A percentile compares a stretch with the other conserved stretches of the same genome.
phyloP scores from a whole-genome alignment of 2,888 invertebrate genomes.

The Ephialtes manifestator region DNA sequence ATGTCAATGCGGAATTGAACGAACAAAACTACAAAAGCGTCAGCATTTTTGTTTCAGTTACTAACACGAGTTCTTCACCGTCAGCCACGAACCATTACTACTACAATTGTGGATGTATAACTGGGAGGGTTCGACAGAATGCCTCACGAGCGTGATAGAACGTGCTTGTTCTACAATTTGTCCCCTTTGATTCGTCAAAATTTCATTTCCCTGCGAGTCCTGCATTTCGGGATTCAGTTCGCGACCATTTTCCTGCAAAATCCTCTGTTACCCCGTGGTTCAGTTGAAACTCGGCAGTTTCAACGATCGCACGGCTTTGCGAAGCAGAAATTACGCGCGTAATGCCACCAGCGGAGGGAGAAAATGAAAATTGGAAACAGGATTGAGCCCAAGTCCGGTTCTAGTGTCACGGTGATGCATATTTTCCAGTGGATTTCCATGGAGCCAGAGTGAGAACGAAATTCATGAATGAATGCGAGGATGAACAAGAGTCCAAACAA shows the following conservation, averaged over 20 bases:
- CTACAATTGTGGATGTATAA: conserved; percentile 41
- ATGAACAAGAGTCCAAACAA: conserved; percentile 15
- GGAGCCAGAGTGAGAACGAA: conserved; percentile 2
- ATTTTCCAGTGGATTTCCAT: conserved; percentile 11
- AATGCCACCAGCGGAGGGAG: conserved; percentile 42
- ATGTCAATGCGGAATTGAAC: conserved; percentile 51
- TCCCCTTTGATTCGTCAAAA: conserved; percentile 73
- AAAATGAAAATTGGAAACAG: conserved; percentile 54
- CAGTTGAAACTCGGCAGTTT: conserved; percentile 39
- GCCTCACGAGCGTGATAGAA: conserved; percentile 60
- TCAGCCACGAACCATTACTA: conserved; percentile 52
- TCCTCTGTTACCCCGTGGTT: conserved; percentile 27
- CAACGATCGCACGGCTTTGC: conserved; percentile 33
- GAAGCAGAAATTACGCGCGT: conserved; percentile 59
- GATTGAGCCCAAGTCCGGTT: conserved; percentile 40
- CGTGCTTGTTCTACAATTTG: conserved; percentile 72
- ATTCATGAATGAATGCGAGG: neutral
- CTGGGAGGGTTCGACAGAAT: conserved; percentile 32
- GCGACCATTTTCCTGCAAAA: conserved; percentile 44
- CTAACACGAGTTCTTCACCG: conserved; percentile 22
- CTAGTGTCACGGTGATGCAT: neutral
- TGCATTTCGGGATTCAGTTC: conserved; percentile 52
- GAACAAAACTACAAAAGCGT: conserved; percentile 60
- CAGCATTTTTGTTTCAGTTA: conserved; percentile 69
- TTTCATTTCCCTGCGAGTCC: conserved; percentile 66